Evolutionary conservation across 2,113 vertebrate species (phyloP), one percentile per base, ranked within the genome.

Genomic region (Periophthalmus modestus): DNA sequence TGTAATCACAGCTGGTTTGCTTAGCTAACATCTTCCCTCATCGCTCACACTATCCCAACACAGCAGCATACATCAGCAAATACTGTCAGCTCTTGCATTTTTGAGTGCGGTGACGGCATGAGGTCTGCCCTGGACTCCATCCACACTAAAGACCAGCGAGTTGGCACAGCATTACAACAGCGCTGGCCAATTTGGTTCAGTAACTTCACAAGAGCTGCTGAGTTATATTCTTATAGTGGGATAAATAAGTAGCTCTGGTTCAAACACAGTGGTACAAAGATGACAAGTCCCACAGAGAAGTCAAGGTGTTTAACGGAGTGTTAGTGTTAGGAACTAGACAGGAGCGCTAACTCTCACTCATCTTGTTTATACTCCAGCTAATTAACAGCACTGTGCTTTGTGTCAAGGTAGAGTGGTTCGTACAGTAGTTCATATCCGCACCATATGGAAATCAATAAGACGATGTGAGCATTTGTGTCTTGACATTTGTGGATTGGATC

Each of bases 301-400:
- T 65, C 66, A 34, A 74, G 50, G 81, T 74, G 80, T 84, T 90
- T 85, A 92, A 90, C 86, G 83, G 82, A 28, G 28, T 28, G 28
- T 28, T 28, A 28, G 28, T 28, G 85, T 88, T 90, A 88, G 82
- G 75, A 79, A 58, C 77, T 79, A 78, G 85, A 89, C 87, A 85
- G 87, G 71, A 85, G 80, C 81, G 81, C 82, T 87, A 80, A 81
- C 77, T 70, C 87, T 89, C 81, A 79, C 80, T 87, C 79, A 81
- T 86, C 87, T 87, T 88, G 87, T 84, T 91, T 90, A 86, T 77
- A 84, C 82, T 76, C 81, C 75, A 62, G 76, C 74, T 85, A 90
- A 90, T 91, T 89, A 88, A 66, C 83, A 66, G 24, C 21, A 62
- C 68, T 77, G 52, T 78, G 79, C 71, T 75, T 73, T 67, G 68